Conservation (phyloP, 2,888 invertebrate genomes). For the Aspidiotus destructor region DNA sequence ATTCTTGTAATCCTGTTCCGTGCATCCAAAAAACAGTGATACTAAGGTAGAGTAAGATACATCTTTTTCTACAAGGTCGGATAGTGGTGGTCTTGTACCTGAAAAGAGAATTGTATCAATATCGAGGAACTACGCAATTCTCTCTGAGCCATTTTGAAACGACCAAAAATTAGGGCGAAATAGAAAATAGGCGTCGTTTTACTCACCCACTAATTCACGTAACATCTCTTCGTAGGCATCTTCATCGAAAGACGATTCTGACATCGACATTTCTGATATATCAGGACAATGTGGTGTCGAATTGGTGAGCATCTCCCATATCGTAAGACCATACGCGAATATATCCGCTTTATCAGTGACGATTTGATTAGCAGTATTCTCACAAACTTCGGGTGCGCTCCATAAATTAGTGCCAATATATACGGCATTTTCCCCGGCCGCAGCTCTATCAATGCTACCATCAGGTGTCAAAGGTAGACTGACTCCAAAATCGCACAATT, state of each 20-base stretch:
- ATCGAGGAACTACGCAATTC: too few species aligned
- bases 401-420: slow-evolving; percentile 70
- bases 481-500: slow-evolving; percentile 80
- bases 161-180: too few species aligned
- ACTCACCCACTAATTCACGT: slow-evolving; percentile 33
- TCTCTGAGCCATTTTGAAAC: too few species aligned
- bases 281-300: slow-evolving; percentile 54
- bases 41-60: slow-evolving; percentile 51
- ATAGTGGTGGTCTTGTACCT: slow-evolving; percentile 64
- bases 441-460: slow-evolving; percentile 42
- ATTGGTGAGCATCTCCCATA: slow-evolving; percentile 74
- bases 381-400: slow-evolving; percentile 67
- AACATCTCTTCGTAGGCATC: slow-evolving; percentile 39
- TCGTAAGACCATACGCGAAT: slow-evolving; percentile 65
- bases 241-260: slow-evolving; percentile 35
- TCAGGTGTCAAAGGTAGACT: slow-evolving; percentile 57
- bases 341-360: slow-evolving; percentile 66
- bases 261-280: slow-evolving; percentile 36
- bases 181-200: background rate
- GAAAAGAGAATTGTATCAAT: slow-evolving; percentile 34
- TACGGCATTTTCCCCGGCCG: slow-evolving; percentile 46
- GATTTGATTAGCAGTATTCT: slow-evolving; percentile 40
- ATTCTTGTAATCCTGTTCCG: slow-evolving; percentile 49
- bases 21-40: slow-evolving; percentile 45
- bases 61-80: slow-evolving; percentile 45